Conservation (phyloP, 2,113 vertebrate species). For the Platysternon megacephalum region DNA sequence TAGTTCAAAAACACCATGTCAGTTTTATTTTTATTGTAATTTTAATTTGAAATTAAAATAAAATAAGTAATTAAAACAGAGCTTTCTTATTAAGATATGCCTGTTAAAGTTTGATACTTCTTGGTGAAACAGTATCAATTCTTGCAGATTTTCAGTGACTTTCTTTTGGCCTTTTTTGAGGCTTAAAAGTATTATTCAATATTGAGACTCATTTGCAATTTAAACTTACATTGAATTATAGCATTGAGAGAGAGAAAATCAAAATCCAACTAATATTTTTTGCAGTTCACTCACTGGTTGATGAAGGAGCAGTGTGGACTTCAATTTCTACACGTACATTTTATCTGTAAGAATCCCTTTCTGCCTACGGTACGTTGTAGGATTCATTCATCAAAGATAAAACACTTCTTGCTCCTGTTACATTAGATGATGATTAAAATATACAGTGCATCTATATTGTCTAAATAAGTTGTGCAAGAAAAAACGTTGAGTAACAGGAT, state of each 20-base stretch:
- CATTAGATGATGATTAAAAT: slow-evolving; percentile 21
- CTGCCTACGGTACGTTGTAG: slow-evolving; percentile 6
- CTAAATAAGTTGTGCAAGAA: background rate
- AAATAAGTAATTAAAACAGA: background rate
- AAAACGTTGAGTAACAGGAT: background rate
- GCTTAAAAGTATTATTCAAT: background rate
- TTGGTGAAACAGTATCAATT: background rate
- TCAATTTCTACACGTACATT: background rate
- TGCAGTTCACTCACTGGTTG: background rate
- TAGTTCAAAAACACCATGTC: slow-evolving; percentile 15
- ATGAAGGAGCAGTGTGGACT: background rate
- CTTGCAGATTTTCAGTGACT: slow-evolving; percentile 1
- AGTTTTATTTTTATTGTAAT: slow-evolving; percentile 28
- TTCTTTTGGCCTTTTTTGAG: background rate
- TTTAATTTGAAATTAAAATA: background rate
- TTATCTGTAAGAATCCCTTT: slow-evolving; percentile 20
- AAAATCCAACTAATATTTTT: background rate
- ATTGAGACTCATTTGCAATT: slow-evolving; percentile 38
- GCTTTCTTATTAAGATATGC: background rate
- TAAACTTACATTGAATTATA: background rate
- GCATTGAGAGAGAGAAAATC: background rate
- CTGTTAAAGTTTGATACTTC: background rate
- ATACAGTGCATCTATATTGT: background rate
- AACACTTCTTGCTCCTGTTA: slow-evolving; percentile 5
- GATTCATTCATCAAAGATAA: slow-evolving; percentile 15